Evolutionary conservation across 2,888 invertebrate species (phyloP).

Genomic region (Hypolimnas misippus): DNA sequence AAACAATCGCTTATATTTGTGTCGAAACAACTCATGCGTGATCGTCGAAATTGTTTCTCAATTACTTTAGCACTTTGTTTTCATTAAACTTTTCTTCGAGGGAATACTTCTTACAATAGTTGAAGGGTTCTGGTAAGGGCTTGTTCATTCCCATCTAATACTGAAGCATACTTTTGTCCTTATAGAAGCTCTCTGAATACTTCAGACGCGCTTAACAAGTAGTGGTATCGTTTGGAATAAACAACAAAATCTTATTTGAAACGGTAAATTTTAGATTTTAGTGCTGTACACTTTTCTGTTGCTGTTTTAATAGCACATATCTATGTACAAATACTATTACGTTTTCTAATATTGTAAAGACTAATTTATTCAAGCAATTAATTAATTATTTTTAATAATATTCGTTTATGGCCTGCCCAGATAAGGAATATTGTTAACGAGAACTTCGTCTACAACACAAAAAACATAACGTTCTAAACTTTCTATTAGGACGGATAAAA

Average conservation of each 20-base stretch:
- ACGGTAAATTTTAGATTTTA: background rate
- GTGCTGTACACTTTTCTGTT: background rate
- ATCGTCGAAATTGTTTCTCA: conserved; percentile 80
- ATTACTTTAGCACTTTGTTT: conserved; percentile 80
- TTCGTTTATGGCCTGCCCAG: no score
- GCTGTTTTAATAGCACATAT: no score
- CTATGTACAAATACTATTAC: no score
- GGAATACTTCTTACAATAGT: conserved; percentile 48
- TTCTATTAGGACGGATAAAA: no score
- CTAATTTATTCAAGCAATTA: no score
- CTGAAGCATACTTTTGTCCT: conserved; percentile 35
- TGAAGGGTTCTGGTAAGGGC: conserved; percentile 40
- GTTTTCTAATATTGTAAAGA: no score
- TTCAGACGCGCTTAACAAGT: conserved; percentile 1
- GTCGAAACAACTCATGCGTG: conserved; percentile 79
- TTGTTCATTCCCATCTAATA: conserved; percentile 35
- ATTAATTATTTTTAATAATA: no score
- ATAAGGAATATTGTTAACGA: no score
- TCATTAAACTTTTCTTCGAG: conserved; percentile 73
- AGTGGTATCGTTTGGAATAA: background rate
- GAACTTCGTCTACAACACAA: no score
- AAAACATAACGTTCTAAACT: no score
- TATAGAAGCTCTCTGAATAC: conserved; percentile 17
- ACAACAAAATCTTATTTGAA: background rate
- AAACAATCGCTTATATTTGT: conserved; percentile 82